These are phyloP conservation scores for Asarcornis scutulata DNA, from an alignment of 2,113 vertebrate species.

Conservation along the genomic window DNA sequence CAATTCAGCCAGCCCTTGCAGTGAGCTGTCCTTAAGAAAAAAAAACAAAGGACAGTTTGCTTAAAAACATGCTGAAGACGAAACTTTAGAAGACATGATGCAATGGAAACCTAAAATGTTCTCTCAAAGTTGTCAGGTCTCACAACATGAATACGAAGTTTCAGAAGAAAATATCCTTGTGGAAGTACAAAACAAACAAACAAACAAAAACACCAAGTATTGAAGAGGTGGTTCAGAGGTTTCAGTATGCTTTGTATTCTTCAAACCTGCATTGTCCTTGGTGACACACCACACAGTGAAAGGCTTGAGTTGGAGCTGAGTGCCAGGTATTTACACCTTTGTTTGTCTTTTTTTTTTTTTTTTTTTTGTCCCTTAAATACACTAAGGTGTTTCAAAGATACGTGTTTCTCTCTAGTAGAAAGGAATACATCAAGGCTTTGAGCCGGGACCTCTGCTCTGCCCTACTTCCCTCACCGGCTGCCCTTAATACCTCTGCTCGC, in stretches of 20 bases:
- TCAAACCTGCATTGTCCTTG: not conserved
- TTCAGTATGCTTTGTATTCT: not conserved
- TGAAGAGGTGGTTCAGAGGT: not conserved
- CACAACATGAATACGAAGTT: not conserved
- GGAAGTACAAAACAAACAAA: not conserved
- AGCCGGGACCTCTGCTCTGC: not conserved
- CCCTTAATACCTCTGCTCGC: not conserved
- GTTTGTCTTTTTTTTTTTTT: not conserved
- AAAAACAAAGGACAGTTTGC: not conserved
- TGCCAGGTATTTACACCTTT: not conserved
- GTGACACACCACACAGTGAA: not conserved
- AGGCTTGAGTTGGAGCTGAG: not conserved
- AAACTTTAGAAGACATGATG: not conserved
- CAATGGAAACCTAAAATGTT: not conserved
- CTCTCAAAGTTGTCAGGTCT: accelerated
- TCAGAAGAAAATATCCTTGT: not conserved
- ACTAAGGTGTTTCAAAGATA: accelerated
- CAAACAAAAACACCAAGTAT: too few relatives aligned
- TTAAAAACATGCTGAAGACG: not conserved
- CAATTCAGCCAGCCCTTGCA: not conserved
- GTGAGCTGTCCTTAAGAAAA: not conserved
- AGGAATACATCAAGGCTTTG: not conserved
- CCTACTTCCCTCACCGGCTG: conserved; percentile 22
- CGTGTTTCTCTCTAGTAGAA: not conserved
- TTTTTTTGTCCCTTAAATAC: not conserved